Conservation (phyloP, 2,113 vertebrate species). For the Coryphaenoides rupestris region DNA sequence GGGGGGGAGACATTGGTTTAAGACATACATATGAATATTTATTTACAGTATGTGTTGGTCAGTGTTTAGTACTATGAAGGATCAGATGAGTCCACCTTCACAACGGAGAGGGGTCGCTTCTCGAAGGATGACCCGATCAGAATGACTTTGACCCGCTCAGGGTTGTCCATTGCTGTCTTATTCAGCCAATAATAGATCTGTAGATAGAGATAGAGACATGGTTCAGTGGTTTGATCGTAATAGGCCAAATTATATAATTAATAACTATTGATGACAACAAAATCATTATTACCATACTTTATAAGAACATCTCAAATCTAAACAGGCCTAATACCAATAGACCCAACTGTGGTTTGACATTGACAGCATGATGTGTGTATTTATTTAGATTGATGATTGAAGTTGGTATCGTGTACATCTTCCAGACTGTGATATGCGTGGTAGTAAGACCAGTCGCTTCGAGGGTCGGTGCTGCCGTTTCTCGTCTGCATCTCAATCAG, state of each 20-base stretch:
- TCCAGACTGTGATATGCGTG: conserved; percentile 84
- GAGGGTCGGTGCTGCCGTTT: conserved; percentile 72
- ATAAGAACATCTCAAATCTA: too few relatives aligned
- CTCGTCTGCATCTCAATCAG: conserved; percentile 81
- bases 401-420: conserved; percentile 73
- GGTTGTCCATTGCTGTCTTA: conserved; percentile 61
- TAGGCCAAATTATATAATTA: too few relatives aligned
- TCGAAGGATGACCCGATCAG: conserved; percentile 87
- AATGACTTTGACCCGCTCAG: conserved; percentile 74
- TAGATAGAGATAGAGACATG: conserved; percentile 10
- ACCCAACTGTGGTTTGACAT: too few relatives aligned
- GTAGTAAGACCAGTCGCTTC: conserved; percentile 71
- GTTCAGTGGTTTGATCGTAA: too few relatives aligned
- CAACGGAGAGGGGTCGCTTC: conserved; percentile 83
- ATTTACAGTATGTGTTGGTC: background rate
- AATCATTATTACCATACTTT: too few relatives aligned
- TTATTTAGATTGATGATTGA: background rate
- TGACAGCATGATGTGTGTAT: too few relatives aligned
- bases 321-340: too few relatives aligned
- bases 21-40: too few relatives aligned
- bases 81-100: conserved; percentile 84
- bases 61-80: background rate
- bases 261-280: too few relatives aligned
- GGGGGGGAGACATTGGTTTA: too few relatives aligned
- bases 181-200: conserved; percentile 92